These are phyloP conservation scores for Montipora foliosa DNA, from an alignment of 64 coral and sea anemone species.

Conservation along the genomic window DNA sequence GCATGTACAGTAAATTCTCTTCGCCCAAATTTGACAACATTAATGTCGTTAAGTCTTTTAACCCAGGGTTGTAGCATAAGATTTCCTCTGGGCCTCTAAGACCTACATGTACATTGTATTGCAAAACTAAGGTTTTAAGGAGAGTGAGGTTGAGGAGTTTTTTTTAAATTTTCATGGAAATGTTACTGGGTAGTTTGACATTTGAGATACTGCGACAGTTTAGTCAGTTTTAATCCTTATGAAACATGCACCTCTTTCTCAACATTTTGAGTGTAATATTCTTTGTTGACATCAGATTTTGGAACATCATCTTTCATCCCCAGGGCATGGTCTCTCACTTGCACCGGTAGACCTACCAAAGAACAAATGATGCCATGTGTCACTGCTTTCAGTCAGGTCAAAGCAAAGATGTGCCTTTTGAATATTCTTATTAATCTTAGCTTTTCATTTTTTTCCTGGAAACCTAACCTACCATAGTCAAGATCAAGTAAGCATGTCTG, in stretches of 20 bases:
- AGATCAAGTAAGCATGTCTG: slow-evolving; percentile 98
- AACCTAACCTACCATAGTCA: slow-evolving; percentile 88
- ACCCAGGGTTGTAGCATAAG: no score
- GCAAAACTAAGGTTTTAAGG: no score
- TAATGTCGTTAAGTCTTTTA: no score
- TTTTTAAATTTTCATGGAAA: no score
- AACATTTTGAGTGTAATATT: slow-evolving; percentile 98
- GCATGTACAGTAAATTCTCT: no score
- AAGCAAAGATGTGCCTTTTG: neutral
- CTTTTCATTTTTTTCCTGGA: neutral
- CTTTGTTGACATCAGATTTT: slow-evolving; percentile 99
- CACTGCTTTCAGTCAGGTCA: neutral
- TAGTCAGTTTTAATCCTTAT: neutral
- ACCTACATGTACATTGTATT: no score
- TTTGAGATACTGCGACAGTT: no score
- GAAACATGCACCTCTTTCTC: slow-evolving; percentile 83
- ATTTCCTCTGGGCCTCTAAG: no score
- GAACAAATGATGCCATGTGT: neutral
- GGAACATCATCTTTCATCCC: slow-evolving; percentile 97
- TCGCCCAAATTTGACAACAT: no score
- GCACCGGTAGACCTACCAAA: slow-evolving; percentile 91
- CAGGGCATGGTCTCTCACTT: slow-evolving; percentile 94
- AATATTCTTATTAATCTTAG: neutral
- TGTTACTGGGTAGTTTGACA: no score
- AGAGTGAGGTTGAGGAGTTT: no score